A percentile compares a stretch with the other conserved stretches of the same genome.
phyloP scores from a whole-genome alignment of 2,113 vertebrate species.

The Python bivittatus region DNA sequence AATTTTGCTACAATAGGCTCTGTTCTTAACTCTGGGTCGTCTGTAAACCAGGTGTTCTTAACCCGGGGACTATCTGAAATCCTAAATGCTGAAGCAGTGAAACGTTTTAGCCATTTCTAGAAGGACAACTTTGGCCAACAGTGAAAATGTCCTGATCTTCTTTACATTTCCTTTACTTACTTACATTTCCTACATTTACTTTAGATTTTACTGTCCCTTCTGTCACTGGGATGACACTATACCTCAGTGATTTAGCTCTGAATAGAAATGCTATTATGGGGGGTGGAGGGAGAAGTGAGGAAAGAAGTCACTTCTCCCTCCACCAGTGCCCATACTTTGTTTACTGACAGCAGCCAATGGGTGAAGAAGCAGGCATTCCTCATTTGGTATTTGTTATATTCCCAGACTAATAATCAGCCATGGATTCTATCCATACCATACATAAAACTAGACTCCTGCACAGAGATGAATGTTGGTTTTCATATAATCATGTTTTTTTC shows the following conservation, averaged over 20 bases:
- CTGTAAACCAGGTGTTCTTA: too few species aligned
- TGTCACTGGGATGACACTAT: constrained; percentile 45
- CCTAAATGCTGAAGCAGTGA: constrained; percentile 35
- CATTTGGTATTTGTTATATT: neutral
- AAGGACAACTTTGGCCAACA: neutral
- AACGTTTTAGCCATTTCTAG: constrained; percentile 18
- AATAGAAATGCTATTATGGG: constrained; percentile 46
- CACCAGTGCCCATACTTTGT: neutral
- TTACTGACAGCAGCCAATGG: neutral
- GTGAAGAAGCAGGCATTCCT: neutral
- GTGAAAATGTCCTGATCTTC: neutral
- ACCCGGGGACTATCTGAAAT: too few species aligned
- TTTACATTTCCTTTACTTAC: constrained; percentile 28
- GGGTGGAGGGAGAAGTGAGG: constrained; percentile 12
- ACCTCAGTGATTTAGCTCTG: constrained; percentile 50
- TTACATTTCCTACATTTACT: neutral
- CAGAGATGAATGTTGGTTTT: neutral
- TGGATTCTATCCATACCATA: too few species aligned
- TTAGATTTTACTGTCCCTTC: constrained; percentile 20
- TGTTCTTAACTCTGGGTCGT: too few species aligned
- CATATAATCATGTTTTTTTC: neutral
- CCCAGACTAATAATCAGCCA: too few species aligned
- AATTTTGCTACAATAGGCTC: too few species aligned
- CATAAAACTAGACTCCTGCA: neutral
- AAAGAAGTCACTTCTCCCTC: constrained; percentile 47